Percentiles rank a stretch among this genome's conserved stretches.
These are phyloP conservation scores for Steromphala cineraria DNA, from an alignment of 2,888 invertebrate species.

Conservation along the genomic window DNA sequence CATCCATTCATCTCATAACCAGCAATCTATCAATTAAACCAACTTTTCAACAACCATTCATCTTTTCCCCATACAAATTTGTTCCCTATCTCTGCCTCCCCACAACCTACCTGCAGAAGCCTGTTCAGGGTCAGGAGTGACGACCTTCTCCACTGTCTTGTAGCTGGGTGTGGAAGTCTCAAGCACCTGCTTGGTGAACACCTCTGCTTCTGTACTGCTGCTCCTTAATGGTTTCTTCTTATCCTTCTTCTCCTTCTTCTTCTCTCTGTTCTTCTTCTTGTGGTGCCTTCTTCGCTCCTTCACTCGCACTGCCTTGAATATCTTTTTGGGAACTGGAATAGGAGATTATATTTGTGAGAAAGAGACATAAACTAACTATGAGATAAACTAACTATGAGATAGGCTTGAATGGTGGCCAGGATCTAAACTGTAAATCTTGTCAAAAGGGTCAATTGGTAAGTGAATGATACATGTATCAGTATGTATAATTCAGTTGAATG, in stretches of 20 bases:
- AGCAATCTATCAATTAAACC: too few relatives aligned
- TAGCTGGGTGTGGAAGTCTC: constrained; percentile 9
- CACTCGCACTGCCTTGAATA: constrained; percentile 52
- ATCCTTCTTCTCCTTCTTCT: constrained; percentile 29
- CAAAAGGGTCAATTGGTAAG: too few relatives aligned
- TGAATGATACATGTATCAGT: too few relatives aligned
- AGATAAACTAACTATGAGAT: too few relatives aligned
- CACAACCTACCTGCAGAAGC: constrained; percentile 20
- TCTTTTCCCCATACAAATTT: not conserved
- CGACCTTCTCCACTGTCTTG: not conserved
- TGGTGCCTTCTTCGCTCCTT: constrained; percentile 29
- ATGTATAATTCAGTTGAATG: too few relatives aligned
- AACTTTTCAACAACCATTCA: too few relatives aligned
- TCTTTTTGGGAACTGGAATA: constrained; percentile 74
- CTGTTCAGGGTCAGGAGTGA: not conserved
- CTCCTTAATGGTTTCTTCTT: not conserved
- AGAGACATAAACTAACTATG: too few relatives aligned
- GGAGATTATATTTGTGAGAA: not conserved
- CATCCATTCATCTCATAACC: too few relatives aligned
- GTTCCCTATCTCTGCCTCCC: not conserved
- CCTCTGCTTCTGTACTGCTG: constrained; percentile 28
- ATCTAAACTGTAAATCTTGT: too few relatives aligned
- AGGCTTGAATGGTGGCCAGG: too few relatives aligned
- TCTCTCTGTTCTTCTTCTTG: constrained; percentile 30
- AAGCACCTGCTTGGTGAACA: constrained; percentile 29